Percentiles rank a stretch among this genome's conserved stretches.
phyloP scores from a whole-genome alignment of 2,797 vertebrate genomes.

The Pachyuromys duprasi region DNA sequence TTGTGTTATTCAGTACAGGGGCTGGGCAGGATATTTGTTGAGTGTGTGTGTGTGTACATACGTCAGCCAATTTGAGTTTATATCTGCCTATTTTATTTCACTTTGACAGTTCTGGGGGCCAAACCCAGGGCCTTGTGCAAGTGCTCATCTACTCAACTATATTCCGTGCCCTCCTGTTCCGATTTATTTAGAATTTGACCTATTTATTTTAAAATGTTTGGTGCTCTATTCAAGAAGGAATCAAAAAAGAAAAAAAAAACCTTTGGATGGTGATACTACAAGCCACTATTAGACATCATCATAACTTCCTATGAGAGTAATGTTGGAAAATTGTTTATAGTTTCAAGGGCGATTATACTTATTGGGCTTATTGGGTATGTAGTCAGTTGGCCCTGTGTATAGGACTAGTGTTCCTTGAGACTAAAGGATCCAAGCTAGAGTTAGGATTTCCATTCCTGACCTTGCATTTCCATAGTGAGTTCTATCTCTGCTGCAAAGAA shows the following conservation, averaged over 20 bases:
- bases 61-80: not conserved
- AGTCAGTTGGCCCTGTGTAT: not conserved
- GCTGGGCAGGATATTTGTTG: not conserved
- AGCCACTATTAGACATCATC: not conserved
- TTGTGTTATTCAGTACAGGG: not conserved
- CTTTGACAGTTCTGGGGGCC: not conserved
- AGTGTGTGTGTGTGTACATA: not conserved
- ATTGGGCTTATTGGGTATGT: not conserved
- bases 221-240: not conserved
- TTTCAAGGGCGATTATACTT: not conserved
- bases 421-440: not conserved
- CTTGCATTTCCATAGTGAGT: not conserved
- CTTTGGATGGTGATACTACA: not conserved
- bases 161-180: not conserved
- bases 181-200: not conserved
- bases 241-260: not conserved
- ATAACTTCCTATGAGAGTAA: not conserved
- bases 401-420: not conserved
- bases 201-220: slow-evolving; percentile 16
- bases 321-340: not conserved
- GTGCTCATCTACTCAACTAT: not conserved
- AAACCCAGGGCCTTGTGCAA: not conserved
- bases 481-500: not conserved
- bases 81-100: not conserved
- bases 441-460: not conserved